A percentile compares a stretch with the other conserved stretches of the same genome.
Evolutionary conservation across 1,140 invertebrate species (phyloP).

Genomic region (Drosophila virilis): DNA sequence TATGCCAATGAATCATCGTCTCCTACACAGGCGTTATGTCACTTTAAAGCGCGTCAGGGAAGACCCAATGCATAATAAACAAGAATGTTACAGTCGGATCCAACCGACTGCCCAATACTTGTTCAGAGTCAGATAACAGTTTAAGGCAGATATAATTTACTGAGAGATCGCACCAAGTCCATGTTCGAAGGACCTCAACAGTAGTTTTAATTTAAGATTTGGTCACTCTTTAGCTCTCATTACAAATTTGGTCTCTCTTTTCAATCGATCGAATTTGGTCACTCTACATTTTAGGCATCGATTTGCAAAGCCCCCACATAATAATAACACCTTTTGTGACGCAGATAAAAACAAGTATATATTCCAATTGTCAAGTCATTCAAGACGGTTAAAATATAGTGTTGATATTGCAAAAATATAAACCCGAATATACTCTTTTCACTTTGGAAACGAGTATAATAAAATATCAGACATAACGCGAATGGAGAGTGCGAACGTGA

Average conservation of each 20-base stretch:
- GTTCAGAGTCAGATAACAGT: not conserved
- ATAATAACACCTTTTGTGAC: no score
- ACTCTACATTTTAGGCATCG: not conserved
- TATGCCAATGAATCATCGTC: not conserved
- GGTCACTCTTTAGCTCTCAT: no score
- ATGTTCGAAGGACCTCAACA: no score
- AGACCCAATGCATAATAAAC: conserved; percentile 22
- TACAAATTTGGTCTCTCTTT: no score
- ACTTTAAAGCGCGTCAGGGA: conserved; percentile 12
- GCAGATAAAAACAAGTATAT: no score
- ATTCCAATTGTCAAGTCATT: no score
- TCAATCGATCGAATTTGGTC: not conserved
- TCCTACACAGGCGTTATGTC: conserved; percentile 19
- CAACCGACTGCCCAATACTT: not conserved
- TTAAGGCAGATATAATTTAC: not conserved
- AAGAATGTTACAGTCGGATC: not conserved
- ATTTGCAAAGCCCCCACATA: no score
- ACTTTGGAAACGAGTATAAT: not conserved
- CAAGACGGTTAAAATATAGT: not conserved
- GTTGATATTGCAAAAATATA: not conserved
- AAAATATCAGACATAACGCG: conserved; percentile 16
- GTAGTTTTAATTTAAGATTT: no score
- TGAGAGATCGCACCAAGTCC: no score
- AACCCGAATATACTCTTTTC: not conserved
- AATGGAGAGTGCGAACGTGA: conserved; percentile 31